A percentile compares a stretch with the other conserved stretches of the same genome.
phyloP scores from a whole-genome alignment of 2,888 invertebrate species.

The Polylopha cassiicola region DNA sequence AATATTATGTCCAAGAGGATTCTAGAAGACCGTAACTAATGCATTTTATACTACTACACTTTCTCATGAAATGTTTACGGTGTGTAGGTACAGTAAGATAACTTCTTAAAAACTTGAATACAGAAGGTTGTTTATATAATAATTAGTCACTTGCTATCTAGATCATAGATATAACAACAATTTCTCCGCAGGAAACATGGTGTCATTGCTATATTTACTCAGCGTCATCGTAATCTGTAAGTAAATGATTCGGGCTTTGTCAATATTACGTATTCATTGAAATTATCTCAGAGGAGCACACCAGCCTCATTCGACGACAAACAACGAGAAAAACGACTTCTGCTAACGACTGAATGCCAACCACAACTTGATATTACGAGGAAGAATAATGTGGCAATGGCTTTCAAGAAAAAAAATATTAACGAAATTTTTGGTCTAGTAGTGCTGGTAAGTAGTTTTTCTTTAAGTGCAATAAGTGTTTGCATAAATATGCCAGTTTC shows the following conservation, averaged over 20 bases:
- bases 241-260: slow-evolving; percentile 51
- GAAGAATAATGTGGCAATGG: slow-evolving; percentile 48
- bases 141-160: slow-evolving; percentile 6
- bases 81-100: too few relatives aligned
- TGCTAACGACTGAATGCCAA: slow-evolving; percentile 40
- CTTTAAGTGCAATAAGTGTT: slow-evolving; percentile 3
- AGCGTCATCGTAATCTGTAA: slow-evolving; percentile 59
- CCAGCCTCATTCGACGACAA: slow-evolving; percentile 48
- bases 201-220: slow-evolving; percentile 64
- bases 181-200: slow-evolving; percentile 57
- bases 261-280: slow-evolving; percentile 48
- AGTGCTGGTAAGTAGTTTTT: slow-evolving; percentile 43
- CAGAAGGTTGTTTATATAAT: too few relatives aligned
- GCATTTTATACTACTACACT: too few relatives aligned
- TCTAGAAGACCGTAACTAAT: too few relatives aligned
- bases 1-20: too few relatives aligned
- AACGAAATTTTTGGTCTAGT: slow-evolving; percentile 43
- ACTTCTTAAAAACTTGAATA: too few relatives aligned
- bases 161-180: slow-evolving; percentile 25
- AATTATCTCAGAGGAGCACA: slow-evolving; percentile 43
- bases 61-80: too few relatives aligned
- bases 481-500: too few relatives aligned
- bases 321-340: slow-evolving; percentile 52
- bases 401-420: slow-evolving; percentile 38
- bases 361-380: slow-evolving; percentile 25